These are phyloP conservation scores for Strigamia transsilvanica DNA, from an alignment of 2,888 invertebrate genomes.

Conservation along the genomic window DNA sequence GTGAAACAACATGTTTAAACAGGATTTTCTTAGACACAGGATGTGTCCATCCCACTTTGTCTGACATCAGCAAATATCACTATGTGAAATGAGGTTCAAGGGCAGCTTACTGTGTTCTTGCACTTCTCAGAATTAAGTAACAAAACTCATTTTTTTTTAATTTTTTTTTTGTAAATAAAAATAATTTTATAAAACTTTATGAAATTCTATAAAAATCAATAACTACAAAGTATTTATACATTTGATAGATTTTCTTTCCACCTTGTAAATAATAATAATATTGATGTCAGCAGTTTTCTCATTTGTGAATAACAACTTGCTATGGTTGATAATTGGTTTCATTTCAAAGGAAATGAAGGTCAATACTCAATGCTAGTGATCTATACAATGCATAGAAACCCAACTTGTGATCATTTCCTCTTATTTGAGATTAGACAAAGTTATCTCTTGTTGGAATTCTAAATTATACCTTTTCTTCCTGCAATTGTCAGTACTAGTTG, in stretches of 20 bases:
- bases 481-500: too few species aligned
- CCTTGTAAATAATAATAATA: neutral
- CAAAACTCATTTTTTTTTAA: neutral
- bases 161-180: neutral
- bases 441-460: too few species aligned
- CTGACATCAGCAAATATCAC: neutral
- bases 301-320: neutral
- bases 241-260: neutral
- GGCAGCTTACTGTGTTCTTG: neutral
- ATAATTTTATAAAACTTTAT: too few species aligned
- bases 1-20: neutral
- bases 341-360: neutral
- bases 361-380: too few species aligned
- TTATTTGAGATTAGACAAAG: too few species aligned
- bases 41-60: slow-evolving; percentile 4
- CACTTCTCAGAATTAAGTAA: neutral
- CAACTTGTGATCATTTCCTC: too few species aligned
- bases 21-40: neutral
- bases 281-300: neutral
- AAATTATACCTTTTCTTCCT: too few species aligned
- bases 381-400: too few species aligned
- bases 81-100: neutral
- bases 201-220: neutral
- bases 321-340: neutral
- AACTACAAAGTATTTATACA: too few species aligned